Evolutionary conservation across 2,113 vertebrate species (phyloP).

Genomic region (Corythornis vintsioides): DNA sequence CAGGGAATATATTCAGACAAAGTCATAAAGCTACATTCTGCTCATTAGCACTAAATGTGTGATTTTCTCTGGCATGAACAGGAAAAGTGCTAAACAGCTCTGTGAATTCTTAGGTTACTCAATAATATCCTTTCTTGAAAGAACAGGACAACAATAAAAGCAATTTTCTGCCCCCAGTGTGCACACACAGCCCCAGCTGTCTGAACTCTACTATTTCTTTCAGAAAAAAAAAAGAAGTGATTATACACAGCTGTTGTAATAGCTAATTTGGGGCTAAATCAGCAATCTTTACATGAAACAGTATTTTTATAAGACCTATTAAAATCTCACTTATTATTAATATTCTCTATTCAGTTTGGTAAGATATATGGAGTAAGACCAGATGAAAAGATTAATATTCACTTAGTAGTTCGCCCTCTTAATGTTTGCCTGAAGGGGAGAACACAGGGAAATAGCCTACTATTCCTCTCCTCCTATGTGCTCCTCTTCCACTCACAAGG

Average conservation of each 20-base stretch:
- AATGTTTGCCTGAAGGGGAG: not conserved
- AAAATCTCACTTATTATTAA: not conserved
- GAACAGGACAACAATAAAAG: conserved; percentile 4
- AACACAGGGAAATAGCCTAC: not conserved
- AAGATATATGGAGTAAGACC: not conserved
- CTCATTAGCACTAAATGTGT: conserved; percentile 35
- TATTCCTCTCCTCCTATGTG: not conserved
- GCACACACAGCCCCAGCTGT: not conserved
- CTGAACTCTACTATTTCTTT: not conserved
- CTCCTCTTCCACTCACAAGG: not conserved
- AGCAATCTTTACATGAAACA: not conserved
- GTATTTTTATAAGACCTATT: not conserved
- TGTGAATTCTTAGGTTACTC: conserved; percentile 31
- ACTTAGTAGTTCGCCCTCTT: not conserved
- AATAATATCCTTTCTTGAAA: conserved; percentile 19
- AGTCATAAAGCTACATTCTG: conserved; percentile 46
- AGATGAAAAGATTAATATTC: not conserved
- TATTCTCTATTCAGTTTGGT: not conserved
- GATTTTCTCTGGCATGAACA: conserved; percentile 34
- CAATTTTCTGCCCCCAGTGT: not conserved
- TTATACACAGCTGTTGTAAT: not conserved
- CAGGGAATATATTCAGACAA: conserved; percentile 46
- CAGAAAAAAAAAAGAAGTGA: not conserved
- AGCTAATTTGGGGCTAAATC: not conserved
- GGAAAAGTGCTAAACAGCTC: conserved; percentile 28